Evolutionary conservation across 2,797 vertebrate species (phyloP).

Genomic region (Sebastiscus tertius): DNA sequence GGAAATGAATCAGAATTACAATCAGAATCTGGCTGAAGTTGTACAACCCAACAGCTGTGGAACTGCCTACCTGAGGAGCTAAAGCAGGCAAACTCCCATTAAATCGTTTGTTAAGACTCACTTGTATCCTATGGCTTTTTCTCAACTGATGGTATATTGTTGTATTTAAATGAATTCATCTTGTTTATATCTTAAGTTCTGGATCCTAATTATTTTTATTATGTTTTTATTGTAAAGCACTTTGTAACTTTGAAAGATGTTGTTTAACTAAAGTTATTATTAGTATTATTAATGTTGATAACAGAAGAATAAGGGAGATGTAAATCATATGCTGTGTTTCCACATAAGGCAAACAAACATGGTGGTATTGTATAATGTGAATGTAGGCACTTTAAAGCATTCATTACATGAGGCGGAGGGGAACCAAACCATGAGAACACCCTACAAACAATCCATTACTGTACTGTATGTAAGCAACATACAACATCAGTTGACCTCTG

Average conservation of each 20-base stretch:
- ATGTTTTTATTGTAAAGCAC: too few relatives aligned
- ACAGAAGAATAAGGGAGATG: background rate
- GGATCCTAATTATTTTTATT: too few relatives aligned
- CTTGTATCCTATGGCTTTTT: too few relatives aligned
- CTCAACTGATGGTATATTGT: too few relatives aligned
- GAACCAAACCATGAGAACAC: background rate
- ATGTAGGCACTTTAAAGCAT: background rate
- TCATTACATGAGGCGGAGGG: background rate
- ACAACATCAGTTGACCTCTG: background rate
- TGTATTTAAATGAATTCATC: too few relatives aligned
- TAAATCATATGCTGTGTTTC: background rate
- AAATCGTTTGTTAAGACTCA: too few relatives aligned
- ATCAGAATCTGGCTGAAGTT: background rate
- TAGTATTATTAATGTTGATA: background rate
- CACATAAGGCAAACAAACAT: background rate
- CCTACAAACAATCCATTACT: background rate
- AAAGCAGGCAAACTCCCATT: too few relatives aligned
- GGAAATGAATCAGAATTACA: background rate
- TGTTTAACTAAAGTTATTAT: too few relatives aligned
- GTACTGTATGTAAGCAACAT: background rate
- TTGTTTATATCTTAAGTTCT: too few relatives aligned
- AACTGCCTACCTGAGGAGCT: too few relatives aligned
- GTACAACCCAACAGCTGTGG: background rate
- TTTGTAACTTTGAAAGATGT: too few relatives aligned
- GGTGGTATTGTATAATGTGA: background rate